Evolutionary conservation across 2,888 invertebrate species (phyloP).

Genomic region (Xestia ashworthii): DNA sequence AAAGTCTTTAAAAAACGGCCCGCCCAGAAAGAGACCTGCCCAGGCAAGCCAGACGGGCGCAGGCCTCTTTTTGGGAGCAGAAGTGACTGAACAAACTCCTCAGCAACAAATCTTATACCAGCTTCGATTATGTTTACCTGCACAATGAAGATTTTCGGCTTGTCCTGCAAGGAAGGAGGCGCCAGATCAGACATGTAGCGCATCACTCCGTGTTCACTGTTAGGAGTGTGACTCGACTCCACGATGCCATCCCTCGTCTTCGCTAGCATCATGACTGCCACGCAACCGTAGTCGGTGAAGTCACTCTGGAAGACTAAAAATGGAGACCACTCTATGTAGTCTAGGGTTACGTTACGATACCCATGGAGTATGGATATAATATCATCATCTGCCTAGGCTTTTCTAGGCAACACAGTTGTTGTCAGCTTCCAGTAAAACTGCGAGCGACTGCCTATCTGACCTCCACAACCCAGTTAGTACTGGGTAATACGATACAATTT

Average conservation of each 20-base stretch:
- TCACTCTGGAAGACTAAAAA: slow-evolving; percentile 52
- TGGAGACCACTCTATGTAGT: background rate
- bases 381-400: no score
- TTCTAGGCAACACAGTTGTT: no score
- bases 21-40: no score
- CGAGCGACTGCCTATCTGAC: no score
- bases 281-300: slow-evolving; percentile 59
- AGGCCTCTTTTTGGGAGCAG: background rate
- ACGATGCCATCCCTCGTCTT: slow-evolving; percentile 38
- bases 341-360: background rate
- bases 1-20: background rate
- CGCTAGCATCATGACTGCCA: slow-evolving; percentile 56
- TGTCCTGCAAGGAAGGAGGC: slow-evolving; percentile 46
- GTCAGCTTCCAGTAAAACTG: no score
- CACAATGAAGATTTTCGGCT: slow-evolving; percentile 56
- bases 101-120: background rate
- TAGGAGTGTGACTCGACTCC: slow-evolving; percentile 44
- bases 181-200: slow-evolving; percentile 41
- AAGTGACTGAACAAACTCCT: background rate
- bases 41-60: no score
- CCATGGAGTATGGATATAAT: background rate
- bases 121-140: slow-evolving; percentile 39
- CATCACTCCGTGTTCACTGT: slow-evolving; percentile 45
- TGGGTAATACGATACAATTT: no score
- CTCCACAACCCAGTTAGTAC: no score